phyloP scores from a whole-genome alignment of 1,140 invertebrate genomes.

The Rhopalosiphum maidis region DNA sequence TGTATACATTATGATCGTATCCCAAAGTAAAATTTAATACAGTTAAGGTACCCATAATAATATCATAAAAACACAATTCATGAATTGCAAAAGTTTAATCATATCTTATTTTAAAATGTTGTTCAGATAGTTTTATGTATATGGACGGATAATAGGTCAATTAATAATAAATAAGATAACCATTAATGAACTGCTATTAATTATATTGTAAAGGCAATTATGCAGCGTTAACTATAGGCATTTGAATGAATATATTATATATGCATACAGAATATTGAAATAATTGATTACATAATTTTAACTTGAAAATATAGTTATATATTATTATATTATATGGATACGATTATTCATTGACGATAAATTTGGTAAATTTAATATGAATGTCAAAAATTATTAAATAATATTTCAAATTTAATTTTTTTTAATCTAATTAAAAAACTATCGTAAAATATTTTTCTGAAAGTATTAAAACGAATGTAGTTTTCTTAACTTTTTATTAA shows the following conservation, averaged over 20 bases:
- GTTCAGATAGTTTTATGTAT: neutral
- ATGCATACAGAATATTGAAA: neutral
- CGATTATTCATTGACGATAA: neutral
- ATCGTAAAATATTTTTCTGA: neutral
- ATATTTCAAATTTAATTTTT: neutral
- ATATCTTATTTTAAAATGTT: neutral
- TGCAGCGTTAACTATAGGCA: neutral
- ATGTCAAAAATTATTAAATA: too few species aligned
- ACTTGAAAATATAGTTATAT: neutral
- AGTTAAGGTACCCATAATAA: neutral
- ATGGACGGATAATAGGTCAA: neutral
- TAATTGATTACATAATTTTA: neutral
- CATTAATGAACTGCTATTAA: neutral
- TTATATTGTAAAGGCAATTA: neutral
- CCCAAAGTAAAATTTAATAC: neutral
- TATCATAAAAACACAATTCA: neutral
- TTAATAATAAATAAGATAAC: neutral
- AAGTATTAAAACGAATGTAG: neutral
- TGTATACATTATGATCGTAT: neutral
- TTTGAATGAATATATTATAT: neutral
- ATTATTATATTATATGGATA: neutral
- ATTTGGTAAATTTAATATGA: neutral
- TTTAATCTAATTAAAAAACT: neutral
- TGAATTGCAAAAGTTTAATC: neutral
- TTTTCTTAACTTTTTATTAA: neutral